Evolutionary conservation across 2,888 invertebrate species (phyloP), one percentile per base, ranked within the genome.

Genomic region (Acrocyrtus sp.): DNA sequence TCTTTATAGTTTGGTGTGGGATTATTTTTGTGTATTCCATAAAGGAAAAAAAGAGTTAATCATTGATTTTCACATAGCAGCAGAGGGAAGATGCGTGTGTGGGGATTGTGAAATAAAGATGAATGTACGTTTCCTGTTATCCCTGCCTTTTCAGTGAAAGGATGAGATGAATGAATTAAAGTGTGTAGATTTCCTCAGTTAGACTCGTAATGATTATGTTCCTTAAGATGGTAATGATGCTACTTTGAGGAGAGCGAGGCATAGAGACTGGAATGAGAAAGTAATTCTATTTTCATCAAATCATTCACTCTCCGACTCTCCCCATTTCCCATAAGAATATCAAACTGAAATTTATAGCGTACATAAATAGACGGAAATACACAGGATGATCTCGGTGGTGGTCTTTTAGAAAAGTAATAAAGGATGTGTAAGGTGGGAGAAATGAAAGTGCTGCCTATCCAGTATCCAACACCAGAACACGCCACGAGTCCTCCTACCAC

Each of bases 261-360:
- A 43, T 60, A 47, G 61, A 69, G 62, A 39, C 69, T 70, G 56
- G 62, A 70, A 70, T 69, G 61, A 61, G 62, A 70, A 70, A 62
- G 62, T 62, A 70, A 70, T 70, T 70, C 62, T 70, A 70, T 70
- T 70, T 70, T 70, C n/a, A 62, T 70, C 69, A 61, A 69, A 69
- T 69, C 68, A 69, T 45, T 69, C 69, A 70, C 61, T 61, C 43
- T 27, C 21, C 41, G 61, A 50, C 27, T 60, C 19, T n/a, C 19
- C 29, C 58, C 21, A 48, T 60, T 48, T 47, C 66, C 57, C 57
- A 39, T 15, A 57, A 48, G 66, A 66, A 57, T 57, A 34, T 22
- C n/a, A 21, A 19, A 24, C n/a, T 45, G 1, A 24, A 56, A 41
- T 41, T 56, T 4, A 22, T 5, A 4, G 6, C 26, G n/a, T 50